Evolutionary conservation across 2,113 vertebrate genomes (phyloP).

Genomic region (Corvus hawaiiensis): DNA sequence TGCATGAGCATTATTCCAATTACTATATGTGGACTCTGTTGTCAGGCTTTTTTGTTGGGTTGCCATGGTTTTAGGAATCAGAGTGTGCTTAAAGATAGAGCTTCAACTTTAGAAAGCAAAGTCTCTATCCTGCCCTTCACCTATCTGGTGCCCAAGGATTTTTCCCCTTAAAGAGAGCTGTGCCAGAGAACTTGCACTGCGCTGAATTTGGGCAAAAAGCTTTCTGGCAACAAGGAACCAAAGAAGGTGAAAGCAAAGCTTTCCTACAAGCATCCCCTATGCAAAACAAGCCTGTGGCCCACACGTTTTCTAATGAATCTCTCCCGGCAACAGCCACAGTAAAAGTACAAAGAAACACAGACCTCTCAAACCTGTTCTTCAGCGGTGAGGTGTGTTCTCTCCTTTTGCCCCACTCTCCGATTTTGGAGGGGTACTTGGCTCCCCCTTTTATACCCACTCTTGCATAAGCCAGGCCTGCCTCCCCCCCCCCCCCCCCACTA

Average conservation of each 20-base stretch:
- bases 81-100: not conserved
- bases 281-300: not conserved
- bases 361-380: slow-evolving; percentile 7
- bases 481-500: not conserved
- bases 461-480: slow-evolving; percentile 4
- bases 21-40: not conserved
- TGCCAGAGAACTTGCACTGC: not conserved
- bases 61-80: not conserved
- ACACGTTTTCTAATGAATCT: not conserved
- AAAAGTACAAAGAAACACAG: slow-evolving; percentile 17
- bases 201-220: not conserved
- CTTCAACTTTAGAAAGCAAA: not conserved
- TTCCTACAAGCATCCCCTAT: not conserved
- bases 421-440: not conserved
- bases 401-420: not conserved
- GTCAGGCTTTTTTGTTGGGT: not conserved
- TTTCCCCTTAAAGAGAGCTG: not conserved
- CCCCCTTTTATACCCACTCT: slow-evolving; percentile 13
- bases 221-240: not conserved
- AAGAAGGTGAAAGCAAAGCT: not conserved
- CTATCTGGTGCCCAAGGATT: not conserved
- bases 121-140: not conserved
- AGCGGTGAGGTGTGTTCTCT: not conserved
- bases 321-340: not conserved
- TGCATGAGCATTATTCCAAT: not conserved